Base-by-base conservation (phyloP, 2,113 vertebrate genomes). In the Tapirus terrestris region DNA sequence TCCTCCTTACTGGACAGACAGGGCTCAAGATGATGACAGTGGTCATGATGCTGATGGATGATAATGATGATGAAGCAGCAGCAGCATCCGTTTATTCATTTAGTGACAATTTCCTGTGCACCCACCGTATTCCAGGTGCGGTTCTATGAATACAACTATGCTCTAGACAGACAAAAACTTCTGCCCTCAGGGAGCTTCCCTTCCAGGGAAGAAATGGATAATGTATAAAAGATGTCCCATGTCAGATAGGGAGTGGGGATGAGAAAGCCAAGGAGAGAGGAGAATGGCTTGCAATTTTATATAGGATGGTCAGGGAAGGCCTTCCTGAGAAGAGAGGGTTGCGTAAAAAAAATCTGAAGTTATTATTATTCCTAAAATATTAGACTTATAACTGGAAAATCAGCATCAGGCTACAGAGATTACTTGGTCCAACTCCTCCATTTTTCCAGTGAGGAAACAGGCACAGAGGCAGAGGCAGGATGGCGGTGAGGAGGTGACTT, bases 361-460 rank as follows among this genome's bases (percentile, higher is more conserved):
- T n/a, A 58, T 10, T 23, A 11, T 68, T 72, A 31, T 82, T 83
- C 36, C 76, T 90, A 56, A 65, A 85, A 76, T 53, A 36, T 5
- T 39, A 75, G 43, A 73, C n/a, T 84, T 93, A 39, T 33, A 65
- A 48, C 51, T 45, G 23, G 61, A n/a, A 73, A n/a, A 31, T 63
- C 17, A 2, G 43, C 13, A 2, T 79, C 36, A 33, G 13, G 2
- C 29, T 63, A 68, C 29, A 73, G 79, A 68, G 53, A 11, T 61
- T 75, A 29, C 17, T 29, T 67, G 31, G 31, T 21, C 39, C 45
- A 48, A 51, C 16, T 43, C 29, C 39, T 82, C 72, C 29, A 7
- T 48, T 89, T 77, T 63, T 23, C 82, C 60, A 33, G 60, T 16
- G 70, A 94, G 75, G 29, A 87, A 75, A 51, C 29, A 96, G 88